Percentiles rank a stretch among this genome's conserved stretches.
Conservation (phyloP, 1,140 invertebrate genomes). For the Diachasmimorpha longicaudata region DNA sequence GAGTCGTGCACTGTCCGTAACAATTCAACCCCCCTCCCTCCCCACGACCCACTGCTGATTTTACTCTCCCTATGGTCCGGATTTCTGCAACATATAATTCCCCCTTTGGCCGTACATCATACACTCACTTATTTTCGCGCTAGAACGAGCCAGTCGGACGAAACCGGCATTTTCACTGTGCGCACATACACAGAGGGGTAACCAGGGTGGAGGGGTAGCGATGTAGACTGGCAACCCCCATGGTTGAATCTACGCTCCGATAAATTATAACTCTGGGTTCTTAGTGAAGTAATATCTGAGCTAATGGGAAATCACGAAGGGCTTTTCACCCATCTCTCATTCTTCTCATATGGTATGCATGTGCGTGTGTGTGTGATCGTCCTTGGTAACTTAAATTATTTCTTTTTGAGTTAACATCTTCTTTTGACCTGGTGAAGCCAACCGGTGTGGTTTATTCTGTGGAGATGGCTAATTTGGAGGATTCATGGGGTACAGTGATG, state of each 20-base stretch:
- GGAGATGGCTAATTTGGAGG: neutral
- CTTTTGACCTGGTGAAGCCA: neutral
- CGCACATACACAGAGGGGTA: neutral
- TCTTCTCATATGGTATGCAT: neutral
- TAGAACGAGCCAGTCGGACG: slow-evolving; percentile 47
- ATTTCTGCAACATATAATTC: slow-evolving; percentile 42
- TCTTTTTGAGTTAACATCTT: neutral
- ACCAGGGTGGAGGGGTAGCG: neutral
- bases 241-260: slow-evolving; percentile 36
- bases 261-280: slow-evolving; percentile 53
- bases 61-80: neutral
- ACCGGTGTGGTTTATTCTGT: neutral
- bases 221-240: slow-evolving; percentile 25
- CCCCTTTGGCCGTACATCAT: slow-evolving; percentile 49
- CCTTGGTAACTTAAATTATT: slow-evolving; percentile 7
- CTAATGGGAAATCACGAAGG: slow-evolving; percentile 54
- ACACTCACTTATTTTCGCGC: slow-evolving; percentile 57
- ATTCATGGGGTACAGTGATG: neutral
- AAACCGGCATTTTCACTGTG: slow-evolving; percentile 3
- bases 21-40: neutral
- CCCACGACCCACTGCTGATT: slow-evolving; percentile 2
- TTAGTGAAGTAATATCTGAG: slow-evolving; percentile 51
- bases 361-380: neutral
- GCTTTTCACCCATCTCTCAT: slow-evolving; percentile 35
- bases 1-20: neutral